Evolutionary conservation across 2,888 invertebrate species (phyloP).

Genomic region (Hydrotaea cyrtoneurina): DNA sequence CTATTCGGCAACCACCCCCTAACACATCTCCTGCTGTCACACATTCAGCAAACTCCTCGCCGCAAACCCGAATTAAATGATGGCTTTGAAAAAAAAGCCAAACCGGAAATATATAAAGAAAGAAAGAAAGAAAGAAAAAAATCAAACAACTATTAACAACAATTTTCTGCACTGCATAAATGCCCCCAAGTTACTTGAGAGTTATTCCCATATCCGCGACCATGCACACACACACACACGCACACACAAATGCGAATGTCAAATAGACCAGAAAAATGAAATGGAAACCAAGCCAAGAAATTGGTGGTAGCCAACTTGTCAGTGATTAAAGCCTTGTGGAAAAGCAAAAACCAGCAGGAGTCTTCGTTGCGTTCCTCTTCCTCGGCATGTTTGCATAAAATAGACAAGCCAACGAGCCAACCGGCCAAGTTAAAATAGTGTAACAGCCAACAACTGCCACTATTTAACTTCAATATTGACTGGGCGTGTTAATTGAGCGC

Average conservation of each 20-base stretch:
- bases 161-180: slow-evolving; percentile 12
- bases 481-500: slow-evolving; percentile 66
- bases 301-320: slow-evolving; percentile 64
- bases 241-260: slow-evolving; percentile 36
- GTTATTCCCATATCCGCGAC: slow-evolving; percentile 25
- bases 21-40: too few relatives aligned
- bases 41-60: too few relatives aligned
- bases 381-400: slow-evolving; percentile 14
- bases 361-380: slow-evolving; percentile 24
- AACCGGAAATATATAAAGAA: slow-evolving; percentile 38
- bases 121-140: too few relatives aligned
- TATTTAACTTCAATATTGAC: slow-evolving; percentile 59
- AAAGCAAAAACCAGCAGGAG: slow-evolving; percentile 29
- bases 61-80: background rate
- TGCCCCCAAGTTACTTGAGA: slow-evolving; percentile 23
- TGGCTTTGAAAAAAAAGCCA: slow-evolving; percentile 4
- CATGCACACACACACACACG: background rate
- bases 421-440: slow-evolving; percentile 53
- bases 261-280: slow-evolving; percentile 38
- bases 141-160: slow-evolving; percentile 28
- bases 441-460: slow-evolving; percentile 52
- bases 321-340: slow-evolving; percentile 55
- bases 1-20: too few relatives aligned
- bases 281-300: slow-evolving; percentile 26
- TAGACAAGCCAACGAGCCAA: background rate